phyloP scores from a whole-genome alignment of 1,140 invertebrate genomes.

The Panonychus citri region DNA sequence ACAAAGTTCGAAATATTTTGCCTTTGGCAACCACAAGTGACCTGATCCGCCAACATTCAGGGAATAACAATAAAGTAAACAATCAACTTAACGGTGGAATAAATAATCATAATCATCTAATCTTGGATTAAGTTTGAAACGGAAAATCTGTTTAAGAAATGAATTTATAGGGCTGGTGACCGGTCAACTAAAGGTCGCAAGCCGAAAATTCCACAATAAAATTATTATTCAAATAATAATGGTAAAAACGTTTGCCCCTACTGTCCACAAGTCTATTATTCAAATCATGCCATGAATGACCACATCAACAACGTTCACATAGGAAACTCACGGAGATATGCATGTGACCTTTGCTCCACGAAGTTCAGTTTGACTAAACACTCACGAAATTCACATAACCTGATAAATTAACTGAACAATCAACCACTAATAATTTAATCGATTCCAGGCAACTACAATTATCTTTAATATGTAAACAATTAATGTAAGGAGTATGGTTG shows the following conservation, averaged over 20 bases:
- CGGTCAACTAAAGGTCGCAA: background rate
- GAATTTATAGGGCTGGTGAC: background rate
- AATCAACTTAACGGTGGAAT: background rate
- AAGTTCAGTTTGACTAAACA: conserved; percentile 13
- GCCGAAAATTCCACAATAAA: background rate
- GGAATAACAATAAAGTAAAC: no score
- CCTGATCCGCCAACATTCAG: background rate
- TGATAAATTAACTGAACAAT: no score
- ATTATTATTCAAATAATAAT: background rate
- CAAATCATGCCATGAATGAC: conserved; percentile 11
- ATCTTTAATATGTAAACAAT: no score
- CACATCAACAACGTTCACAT: conserved; percentile 16
- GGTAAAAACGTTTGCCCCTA: conserved; percentile 9
- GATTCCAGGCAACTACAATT: no score
- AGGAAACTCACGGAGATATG: conserved; percentile 16
- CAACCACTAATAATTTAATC: no score
- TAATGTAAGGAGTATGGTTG: conserved; percentile 20
- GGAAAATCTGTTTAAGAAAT: background rate
- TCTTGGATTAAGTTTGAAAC: background rate
- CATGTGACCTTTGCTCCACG: conserved; percentile 16
- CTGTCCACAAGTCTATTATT: conserved; percentile 12
- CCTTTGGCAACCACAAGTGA: background rate
- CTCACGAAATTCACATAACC: background rate
- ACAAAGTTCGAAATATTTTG: background rate
- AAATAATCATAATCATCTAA: background rate